phyloP scores from a whole-genome alignment of 1,140 invertebrate genomes.

The Lucilia cuprina region DNA sequence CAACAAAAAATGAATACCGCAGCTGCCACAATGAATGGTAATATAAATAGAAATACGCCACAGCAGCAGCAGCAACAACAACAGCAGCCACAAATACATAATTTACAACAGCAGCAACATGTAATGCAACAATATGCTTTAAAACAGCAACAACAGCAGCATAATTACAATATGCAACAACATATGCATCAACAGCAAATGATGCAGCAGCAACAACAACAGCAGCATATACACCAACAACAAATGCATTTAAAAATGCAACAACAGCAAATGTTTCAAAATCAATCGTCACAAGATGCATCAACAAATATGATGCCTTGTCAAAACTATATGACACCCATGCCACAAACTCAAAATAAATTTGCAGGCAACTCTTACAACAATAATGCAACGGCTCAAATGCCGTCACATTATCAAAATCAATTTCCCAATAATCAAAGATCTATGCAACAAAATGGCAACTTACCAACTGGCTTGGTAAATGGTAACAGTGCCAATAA shows the following conservation, averaged over 20 bases:
- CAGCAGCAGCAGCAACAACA: conserved; percentile 43
- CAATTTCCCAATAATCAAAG: conserved; percentile 45
- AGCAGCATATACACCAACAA: conserved; percentile 36
- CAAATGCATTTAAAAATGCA: conserved; percentile 51
- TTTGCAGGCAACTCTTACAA: conserved; percentile 10
- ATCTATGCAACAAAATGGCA: conserved; percentile 40
- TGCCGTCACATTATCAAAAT: background rate
- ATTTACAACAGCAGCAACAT: conserved; percentile 23
- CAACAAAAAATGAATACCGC: conserved; percentile 51
- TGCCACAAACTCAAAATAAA: conserved; percentile 9
- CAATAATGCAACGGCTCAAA: background rate
- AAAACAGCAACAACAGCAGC: conserved; percentile 38
- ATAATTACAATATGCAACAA: conserved; percentile 35
- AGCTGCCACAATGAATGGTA: conserved; percentile 29
- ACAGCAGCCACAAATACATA: conserved; percentile 19
- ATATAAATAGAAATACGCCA: conserved; percentile 23
- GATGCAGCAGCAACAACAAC: conserved; percentile 31
- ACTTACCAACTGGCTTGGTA: conserved; percentile 51
- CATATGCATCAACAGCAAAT: conserved; percentile 34
- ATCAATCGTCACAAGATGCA: conserved; percentile 42
- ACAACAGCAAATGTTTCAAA: conserved; percentile 31
- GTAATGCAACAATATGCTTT: conserved; percentile 28
- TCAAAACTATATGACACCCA: conserved; percentile 26
- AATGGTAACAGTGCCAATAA: conserved; percentile 47
- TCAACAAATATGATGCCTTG: conserved; percentile 37